Evolutionary conservation across 2,797 vertebrate genomes (phyloP).

Genomic region (Syndactyla subalaris): DNA sequence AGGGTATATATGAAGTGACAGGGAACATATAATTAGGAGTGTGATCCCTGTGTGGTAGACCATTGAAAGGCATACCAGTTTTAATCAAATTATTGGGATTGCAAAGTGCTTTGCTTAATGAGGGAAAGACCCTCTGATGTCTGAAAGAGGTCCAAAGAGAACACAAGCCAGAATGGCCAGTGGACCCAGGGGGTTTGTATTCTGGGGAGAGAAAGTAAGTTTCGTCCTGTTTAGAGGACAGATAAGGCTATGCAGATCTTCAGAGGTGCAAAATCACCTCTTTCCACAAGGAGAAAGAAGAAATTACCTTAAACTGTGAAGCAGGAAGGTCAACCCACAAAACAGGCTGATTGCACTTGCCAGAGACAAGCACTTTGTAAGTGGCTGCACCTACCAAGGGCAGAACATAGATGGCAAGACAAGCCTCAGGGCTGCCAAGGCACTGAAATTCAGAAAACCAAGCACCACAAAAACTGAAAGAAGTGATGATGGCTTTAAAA

Average conservation of each 20-base stretch:
- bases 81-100: not conserved
- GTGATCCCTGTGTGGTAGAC: not conserved
- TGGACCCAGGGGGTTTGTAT: not conserved
- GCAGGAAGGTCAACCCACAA: not conserved
- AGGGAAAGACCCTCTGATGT: not conserved
- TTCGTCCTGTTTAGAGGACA: not conserved
- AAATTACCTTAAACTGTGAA: not conserved
- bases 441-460: not conserved
- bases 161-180: rapidly evolving
- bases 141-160: not conserved
- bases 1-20: not conserved
- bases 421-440: not conserved
- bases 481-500: not conserved
- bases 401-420: not conserved
- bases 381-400: not conserved
- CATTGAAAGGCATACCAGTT: not conserved
- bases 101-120: not conserved
- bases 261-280: not conserved
- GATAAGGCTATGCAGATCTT: not conserved
- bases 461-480: not conserved
- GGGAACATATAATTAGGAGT: not conserved
- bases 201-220: not conserved
- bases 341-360: not conserved
- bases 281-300: not conserved
- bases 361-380: not conserved